Base-by-base conservation (phyloP, 2,888 invertebrate genomes). In the Mayetiola destructor region DNA sequence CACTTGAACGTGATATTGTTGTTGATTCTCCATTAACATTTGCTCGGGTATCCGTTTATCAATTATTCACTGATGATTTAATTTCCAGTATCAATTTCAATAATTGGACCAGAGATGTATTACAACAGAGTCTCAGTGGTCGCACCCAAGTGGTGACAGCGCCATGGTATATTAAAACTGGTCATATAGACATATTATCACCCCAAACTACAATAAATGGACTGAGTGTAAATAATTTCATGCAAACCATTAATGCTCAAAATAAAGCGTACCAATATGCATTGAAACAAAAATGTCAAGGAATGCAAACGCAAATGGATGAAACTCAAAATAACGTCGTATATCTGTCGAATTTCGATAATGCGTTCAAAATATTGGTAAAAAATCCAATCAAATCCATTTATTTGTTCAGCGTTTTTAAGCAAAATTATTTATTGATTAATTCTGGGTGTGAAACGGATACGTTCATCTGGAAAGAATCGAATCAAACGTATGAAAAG, bases 301-400 rank as follows among this genome's bases (percentile, higher is more conserved):
- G 68, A 57, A 60, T 72, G 2, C 65, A 66, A 39, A 59, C 64
- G 53, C 59, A 69, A 5, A 61, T 68, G 48, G 58, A 65, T 8
- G 60, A 61, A 39, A 65, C 70, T 0, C 64, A 70, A 55, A 66
- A 68, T 5, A 73, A 74, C 64, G 66, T 75, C 27, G 75, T 73
- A 63, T 69, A 70, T 60, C 71, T 77, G 55, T 74, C 75, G 63
- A 73, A 75, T 61, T 71, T 80, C 48, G 75, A 77, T 40, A 66
- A 70, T 55, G 59, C 70, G 2, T 71, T 62, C 56, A 62, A 53
- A 20, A 53, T 56, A 9, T 18, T 35, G 1, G 53, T 57, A 53
- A 56, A 56, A 40, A 55, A 32, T 35, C 30, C 58, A 21, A 59
- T 59, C 20, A 58, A 37, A 55, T 55, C 53, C 6, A 56, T 61